These are phyloP conservation scores for Rhopalosiphum maidis DNA, from an alignment of 1,140 invertebrate genomes.

Conservation along the genomic window DNA sequence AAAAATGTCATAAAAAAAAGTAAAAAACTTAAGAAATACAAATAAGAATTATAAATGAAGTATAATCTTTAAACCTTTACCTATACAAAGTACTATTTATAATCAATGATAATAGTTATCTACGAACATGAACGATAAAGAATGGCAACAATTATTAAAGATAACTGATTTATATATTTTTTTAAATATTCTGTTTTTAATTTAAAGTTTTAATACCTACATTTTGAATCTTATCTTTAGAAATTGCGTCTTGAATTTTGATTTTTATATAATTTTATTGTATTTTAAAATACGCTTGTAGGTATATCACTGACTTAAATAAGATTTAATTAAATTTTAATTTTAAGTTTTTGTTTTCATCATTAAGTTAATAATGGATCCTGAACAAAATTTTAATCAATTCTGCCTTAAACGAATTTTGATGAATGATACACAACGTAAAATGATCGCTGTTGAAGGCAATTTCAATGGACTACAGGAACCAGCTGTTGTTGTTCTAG, in stretches of 20 bases:
- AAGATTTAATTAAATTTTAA: neutral
- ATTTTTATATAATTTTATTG: neutral
- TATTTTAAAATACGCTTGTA: neutral
- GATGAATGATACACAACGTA: slow-evolving; percentile 45
- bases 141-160: no score
- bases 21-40: no score
- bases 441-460: slow-evolving; percentile 47
- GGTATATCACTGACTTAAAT: neutral
- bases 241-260: neutral
- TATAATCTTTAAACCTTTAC: no score
- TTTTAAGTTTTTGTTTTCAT: neutral
- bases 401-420: slow-evolving; percentile 40
- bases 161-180: no score
- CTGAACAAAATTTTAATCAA: neutral
- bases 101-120: no score
- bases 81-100: no score
- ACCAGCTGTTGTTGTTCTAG: slow-evolving; percentile 36
- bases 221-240: neutral
- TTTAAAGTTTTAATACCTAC: neutral
- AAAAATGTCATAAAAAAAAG: no score
- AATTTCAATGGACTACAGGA: neutral
- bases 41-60: no score
- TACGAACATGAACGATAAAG: no score
- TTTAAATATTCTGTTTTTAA: neutral
- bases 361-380: neutral